Evolutionary conservation across 2,888 invertebrate species (phyloP).

Genomic region (Eilema sororculum): DNA sequence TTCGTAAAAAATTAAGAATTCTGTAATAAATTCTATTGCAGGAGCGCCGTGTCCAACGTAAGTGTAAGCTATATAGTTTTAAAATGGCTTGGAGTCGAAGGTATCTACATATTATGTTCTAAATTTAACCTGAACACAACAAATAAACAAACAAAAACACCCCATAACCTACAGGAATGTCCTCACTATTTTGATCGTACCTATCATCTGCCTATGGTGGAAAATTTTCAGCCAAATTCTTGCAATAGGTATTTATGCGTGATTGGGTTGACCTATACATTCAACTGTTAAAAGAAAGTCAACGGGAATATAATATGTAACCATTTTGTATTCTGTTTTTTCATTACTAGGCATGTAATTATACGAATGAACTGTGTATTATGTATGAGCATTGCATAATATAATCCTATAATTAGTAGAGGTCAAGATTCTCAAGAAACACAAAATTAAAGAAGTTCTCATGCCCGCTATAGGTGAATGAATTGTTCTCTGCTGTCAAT

Average conservation of each 20-base stretch:
- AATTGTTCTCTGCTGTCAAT: neutral
- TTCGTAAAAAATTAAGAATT: neutral
- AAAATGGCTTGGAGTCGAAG: neutral
- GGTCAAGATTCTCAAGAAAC: neutral
- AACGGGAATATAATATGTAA: too few relatives aligned
- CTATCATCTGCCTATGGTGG: too few relatives aligned
- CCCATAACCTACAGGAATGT: too few relatives aligned
- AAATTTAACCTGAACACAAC: too few relatives aligned
- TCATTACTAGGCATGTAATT: neutral
- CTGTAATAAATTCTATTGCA: neutral
- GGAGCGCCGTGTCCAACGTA: neutral
- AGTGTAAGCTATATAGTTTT: neutral
- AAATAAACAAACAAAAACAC: too few relatives aligned
- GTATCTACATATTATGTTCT: too few relatives aligned
- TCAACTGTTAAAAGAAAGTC: too few relatives aligned
- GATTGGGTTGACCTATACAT: too few relatives aligned
- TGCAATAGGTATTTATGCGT: too few relatives aligned
- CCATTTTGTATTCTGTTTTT: neutral
- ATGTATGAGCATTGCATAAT: neutral
- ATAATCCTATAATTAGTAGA: neutral
- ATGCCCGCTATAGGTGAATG: constrained; percentile 1
- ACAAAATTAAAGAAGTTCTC: neutral
- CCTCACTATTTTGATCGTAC: too few relatives aligned
- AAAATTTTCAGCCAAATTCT: too few relatives aligned
- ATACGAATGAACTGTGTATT: neutral